Conservation (phyloP, 2,888 invertebrate species). For the Marronus borbonicus region DNA sequence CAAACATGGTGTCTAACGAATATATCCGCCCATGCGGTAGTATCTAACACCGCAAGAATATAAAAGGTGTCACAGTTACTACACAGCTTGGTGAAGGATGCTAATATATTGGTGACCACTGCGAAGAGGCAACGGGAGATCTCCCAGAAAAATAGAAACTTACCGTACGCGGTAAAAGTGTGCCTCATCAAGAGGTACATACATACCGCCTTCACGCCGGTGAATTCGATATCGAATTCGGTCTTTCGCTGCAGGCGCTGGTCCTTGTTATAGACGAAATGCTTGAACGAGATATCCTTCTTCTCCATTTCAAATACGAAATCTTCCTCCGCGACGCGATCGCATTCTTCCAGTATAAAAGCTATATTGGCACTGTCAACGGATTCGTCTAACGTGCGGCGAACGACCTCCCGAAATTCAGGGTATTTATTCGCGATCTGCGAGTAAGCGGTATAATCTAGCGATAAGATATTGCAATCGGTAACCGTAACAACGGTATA, state of each 20-base stretch:
- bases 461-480: constrained; percentile 54
- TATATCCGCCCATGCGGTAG: constrained; percentile 57
- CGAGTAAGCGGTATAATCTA: constrained; percentile 50
- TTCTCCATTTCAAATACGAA: constrained; percentile 5
- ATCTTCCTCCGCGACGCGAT: constrained; percentile 13
- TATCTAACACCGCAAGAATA: constrained; percentile 55
- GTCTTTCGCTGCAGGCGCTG: constrained; percentile 3
- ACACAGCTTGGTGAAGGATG: constrained; percentile 50
- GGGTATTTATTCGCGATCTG: constrained; percentile 62
- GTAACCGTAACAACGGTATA: constrained; percentile 57
- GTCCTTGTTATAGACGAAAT: constrained; percentile 23
- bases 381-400: constrained; percentile 55
- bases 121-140: constrained; percentile 53
- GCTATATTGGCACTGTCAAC: background rate
- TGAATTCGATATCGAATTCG: constrained; percentile 27
- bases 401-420: constrained; percentile 69
- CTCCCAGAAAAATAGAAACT: constrained; percentile 58
- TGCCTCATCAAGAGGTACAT: constrained; percentile 52
- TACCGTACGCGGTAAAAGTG: constrained; percentile 55
- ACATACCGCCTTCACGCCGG: background rate
- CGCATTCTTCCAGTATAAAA: background rate
- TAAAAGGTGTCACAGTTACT: constrained; percentile 41
- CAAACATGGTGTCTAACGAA: constrained; percentile 59
- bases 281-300: constrained; percentile 39
- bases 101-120: constrained; percentile 52